Evolutionary conservation across 1,140 invertebrate species (phyloP), one percentile per base, ranked within the genome.

Genomic region (Paraescarpia echinospica): DNA sequence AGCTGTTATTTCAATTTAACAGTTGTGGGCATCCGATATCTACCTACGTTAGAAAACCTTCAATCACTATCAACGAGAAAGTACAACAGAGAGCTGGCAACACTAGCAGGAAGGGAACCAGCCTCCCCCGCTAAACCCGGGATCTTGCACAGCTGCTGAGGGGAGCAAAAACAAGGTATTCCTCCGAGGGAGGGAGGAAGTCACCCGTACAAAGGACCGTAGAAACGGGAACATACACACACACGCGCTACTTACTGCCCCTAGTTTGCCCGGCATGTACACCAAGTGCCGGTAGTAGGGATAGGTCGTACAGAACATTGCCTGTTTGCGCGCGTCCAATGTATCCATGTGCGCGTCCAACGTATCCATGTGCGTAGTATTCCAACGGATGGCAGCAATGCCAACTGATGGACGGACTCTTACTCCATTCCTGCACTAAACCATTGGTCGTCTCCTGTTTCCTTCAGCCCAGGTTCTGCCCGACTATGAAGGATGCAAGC

Each of bases 251-350:
- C 93, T 93, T 92, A 94, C 93, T 91, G 92, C 92, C 1, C 93
- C 34, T 90, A 94, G 89, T 90, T 94, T 94, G 0, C 94, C 93
- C 0, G 94, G 94, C 59, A 94, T 92, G 88, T 94, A 94, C 93
- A 94, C 94, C 35, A 93, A 92, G 27, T 92, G 91, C 8, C 93
- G n/a, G 91, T 93, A 94, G 89, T 93, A 93, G 4, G 94, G 94
- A 92, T 94, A 94, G 2, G 59, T 77, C 22, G 94, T 93, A 92
- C 94, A 94, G 92, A 94, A 94, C 94, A 94, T 94, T 18, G 35
- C 35, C 34, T 34, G 89, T n/a, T 77, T 77, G 18, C 59, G 14
- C 14, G 59, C 27, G 59, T 77, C 48, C 48, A 51, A 18, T 18
- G 48, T 51, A 18, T 51, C 48, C 48, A 51, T 51, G 48, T 51